Conservation (phyloP, 2,797 vertebrate species). For the Poecilia gillii region DNA sequence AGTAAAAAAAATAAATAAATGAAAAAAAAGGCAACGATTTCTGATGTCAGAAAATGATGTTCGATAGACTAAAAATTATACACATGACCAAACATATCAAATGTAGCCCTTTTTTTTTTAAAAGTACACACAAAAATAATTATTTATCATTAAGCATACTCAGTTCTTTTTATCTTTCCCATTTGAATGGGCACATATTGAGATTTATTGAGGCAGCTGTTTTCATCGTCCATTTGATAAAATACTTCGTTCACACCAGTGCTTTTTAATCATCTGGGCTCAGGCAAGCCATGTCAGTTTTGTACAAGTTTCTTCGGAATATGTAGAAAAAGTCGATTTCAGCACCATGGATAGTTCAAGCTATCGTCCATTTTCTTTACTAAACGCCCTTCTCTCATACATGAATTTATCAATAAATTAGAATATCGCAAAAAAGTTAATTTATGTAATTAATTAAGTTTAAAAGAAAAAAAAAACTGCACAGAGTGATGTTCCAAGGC, state of each 20-base stretch:
- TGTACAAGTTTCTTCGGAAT: background rate
- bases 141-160: background rate
- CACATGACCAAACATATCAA: background rate
- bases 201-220: background rate
- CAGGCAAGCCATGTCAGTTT: background rate
- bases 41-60: background rate
- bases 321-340: constrained; percentile 33
- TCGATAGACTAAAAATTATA: background rate
- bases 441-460: background rate
- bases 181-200: background rate
- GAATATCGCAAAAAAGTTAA: background rate
- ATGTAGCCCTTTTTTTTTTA: background rate
- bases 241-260: background rate
- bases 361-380: background rate
- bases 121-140: background rate
- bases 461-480: background rate
- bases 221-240: background rate
- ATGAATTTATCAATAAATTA: background rate
- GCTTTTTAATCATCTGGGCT: background rate
- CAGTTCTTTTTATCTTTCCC: background rate
- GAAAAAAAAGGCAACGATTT: background rate
- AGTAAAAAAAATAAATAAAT: background rate
- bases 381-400: background rate
- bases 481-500: background rate
- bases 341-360: constrained; percentile 73